Conservation (phyloP, 2,797 vertebrate genomes). For the Apogon hyalosoma region DNA sequence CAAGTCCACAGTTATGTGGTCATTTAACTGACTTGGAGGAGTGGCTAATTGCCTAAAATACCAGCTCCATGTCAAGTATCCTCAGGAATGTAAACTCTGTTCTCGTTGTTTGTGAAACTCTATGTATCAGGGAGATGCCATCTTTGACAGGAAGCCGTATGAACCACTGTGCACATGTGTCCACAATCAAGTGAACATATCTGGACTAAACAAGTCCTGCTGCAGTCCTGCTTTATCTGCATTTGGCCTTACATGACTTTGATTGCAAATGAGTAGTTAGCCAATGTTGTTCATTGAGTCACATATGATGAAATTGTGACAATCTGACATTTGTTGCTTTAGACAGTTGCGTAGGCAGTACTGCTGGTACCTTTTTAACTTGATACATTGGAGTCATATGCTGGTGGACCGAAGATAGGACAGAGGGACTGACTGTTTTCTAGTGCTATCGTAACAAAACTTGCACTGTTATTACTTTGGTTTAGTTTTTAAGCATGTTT, state of each 20-base stretch:
- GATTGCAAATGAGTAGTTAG: conserved; percentile 7
- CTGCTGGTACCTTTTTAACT: neutral
- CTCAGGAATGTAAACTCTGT: conserved; percentile 71
- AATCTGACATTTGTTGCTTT: neutral
- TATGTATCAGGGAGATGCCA: conserved; percentile 16
- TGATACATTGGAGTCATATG: neutral
- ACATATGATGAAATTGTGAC: conserved; percentile 2
- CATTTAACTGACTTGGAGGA: conserved; percentile 39
- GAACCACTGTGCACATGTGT: conserved; percentile 35
- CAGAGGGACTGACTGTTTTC: neutral
- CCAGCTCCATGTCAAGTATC: conserved; percentile 59
- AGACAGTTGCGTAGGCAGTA: neutral
- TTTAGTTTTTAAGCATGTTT: neutral
- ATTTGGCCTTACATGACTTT: conserved; percentile 4
- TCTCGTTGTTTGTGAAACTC: neutral
- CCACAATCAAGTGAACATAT: conserved; percentile 8
- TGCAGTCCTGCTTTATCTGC: neutral
- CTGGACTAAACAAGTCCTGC: neutral
- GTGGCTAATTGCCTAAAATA: conserved; percentile 54
- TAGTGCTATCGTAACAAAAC: neutral
- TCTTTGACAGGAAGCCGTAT: conserved; percentile 35
- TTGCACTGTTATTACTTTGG: neutral
- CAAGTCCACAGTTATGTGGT: conserved; percentile 21
- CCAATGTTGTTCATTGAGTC: neutral
- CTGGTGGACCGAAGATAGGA: neutral